Evolutionary conservation across 1,140 invertebrate genomes (phyloP), one percentile per base, ranked within the genome.

Genomic region (Pogonus chalceus): DNA sequence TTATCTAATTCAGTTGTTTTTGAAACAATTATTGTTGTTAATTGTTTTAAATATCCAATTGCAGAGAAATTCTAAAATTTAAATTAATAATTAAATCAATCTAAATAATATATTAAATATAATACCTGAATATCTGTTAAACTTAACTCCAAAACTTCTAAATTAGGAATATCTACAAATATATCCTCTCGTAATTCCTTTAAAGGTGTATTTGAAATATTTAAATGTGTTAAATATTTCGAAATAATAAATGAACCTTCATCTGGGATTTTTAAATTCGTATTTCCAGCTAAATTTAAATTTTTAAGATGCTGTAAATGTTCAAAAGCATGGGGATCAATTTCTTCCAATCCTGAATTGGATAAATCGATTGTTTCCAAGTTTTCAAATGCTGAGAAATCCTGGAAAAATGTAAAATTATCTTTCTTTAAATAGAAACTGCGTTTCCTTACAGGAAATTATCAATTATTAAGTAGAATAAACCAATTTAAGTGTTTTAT

Each of bases 121-220:
- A 1, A n/a, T 20, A 48, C 18, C 14, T 18, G 20, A 43, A 49
- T 60, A 68, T 67, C 14, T 71, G 69, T 81, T 43, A 73, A 73
- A 54, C 74, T 66, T 57, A 81, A 56, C 56, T 75, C 71, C 22
- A 77, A 56, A 9, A 21, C 35, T 52, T 63, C 59, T 20, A 68
- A 46, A 21, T 58, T 54, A 9, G 49, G 53, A n/a, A 63, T 9
- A 0, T 52, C 49, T 12, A 39, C 24, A 20, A 67, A 64, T 4
- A 55, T 47, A 21, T 58, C 37, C 10, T 31, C 16, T 12, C 26
- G 4, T 14, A 7, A 4, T 43, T 14, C 20, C 18, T 37, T 14
- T 12, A 60, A 47, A 48, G 54, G 48, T 21, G 56, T 58, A 16
- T 48, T 10, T 2, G 59, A 54, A 35, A 60, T 20, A 24, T 60